These are phyloP conservation scores for Agrotis puta DNA, from an alignment of 2,888 invertebrate genomes.

Conservation along the genomic window DNA sequence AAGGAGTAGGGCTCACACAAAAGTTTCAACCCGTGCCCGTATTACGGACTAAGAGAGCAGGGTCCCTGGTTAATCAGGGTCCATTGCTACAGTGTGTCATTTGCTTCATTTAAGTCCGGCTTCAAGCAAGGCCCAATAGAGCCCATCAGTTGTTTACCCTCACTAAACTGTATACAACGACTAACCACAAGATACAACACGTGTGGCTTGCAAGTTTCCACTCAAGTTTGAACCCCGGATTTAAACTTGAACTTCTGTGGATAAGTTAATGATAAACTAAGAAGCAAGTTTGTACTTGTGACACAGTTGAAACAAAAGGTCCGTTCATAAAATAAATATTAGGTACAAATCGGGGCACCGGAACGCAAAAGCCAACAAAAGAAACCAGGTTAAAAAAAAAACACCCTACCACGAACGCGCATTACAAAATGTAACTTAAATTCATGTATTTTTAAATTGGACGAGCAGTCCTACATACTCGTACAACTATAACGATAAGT, in stretches of 20 bases:
- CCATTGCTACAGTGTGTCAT: neutral
- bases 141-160: neutral
- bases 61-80: no score
- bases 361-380: no score
- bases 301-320: neutral
- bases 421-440: no score
- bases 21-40: no score
- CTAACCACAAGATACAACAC: neutral
- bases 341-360: no score
- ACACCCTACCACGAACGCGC: no score
- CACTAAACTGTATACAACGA: neutral
- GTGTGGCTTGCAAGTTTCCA: neutral
- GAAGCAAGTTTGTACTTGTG: neutral
- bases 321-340: neutral
- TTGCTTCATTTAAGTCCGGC: neutral
- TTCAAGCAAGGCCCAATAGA: neutral
- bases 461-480: no score
- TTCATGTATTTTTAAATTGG: no score
- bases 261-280: slow-evolving; percentile 1
- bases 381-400: no score
- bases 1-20: no score
- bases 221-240: neutral
- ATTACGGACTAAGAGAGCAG: no score
- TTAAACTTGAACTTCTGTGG: slow-evolving; percentile 7
- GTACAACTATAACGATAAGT: no score